A percentile compares a stretch with the other conserved stretches of the same genome.
These are phyloP conservation scores for Drosophila lini DNA, from an alignment of 1,140 invertebrate species.

Conservation along the genomic window DNA sequence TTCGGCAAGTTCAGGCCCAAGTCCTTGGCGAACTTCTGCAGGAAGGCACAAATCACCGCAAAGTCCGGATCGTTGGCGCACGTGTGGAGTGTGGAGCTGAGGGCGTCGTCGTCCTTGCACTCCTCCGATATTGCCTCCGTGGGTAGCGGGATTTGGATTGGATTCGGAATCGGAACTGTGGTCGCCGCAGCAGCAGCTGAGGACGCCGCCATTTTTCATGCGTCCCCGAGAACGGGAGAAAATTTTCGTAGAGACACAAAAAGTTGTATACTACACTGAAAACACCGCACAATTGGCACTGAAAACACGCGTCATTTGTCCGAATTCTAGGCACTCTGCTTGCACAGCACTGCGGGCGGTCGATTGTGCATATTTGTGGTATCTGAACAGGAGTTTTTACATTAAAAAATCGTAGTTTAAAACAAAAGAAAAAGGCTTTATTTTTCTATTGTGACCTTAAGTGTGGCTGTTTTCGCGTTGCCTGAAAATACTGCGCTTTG, in stretches of 20 bases:
- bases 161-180: conserved; percentile 15
- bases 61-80: conserved; percentile 98
- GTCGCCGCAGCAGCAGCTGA: conserved; percentile 55
- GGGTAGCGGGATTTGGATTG: conserved; percentile 22
- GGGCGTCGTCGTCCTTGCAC: conserved; percentile 74
- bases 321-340: conserved; percentile 18
- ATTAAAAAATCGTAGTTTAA: conserved; percentile 34
- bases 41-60: conserved; percentile 96
- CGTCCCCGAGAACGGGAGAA: conserved; percentile 64
- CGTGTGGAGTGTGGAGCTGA: conserved; percentile 85
- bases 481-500: conserved; percentile 1
- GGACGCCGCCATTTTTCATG: conserved; percentile 80
- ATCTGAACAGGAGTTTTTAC: conserved; percentile 25
- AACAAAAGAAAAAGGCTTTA: conserved; percentile 47
- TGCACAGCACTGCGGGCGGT: conserved; percentile 29
- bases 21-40: conserved; percentile 93
- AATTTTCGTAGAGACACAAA: conserved; percentile 53
- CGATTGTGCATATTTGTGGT: conserved; percentile 50
- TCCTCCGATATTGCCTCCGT: conserved; percentile 57
- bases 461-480: conserved; percentile 13
- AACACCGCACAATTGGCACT: conserved; percentile 42
- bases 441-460: conserved; percentile 37
- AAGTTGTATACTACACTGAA: conserved; percentile 59
- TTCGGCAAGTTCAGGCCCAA: conserved; percentile 91
- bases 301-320: conserved; percentile 56